Percentiles rank a stretch among this genome's conserved stretches.
Conservation (phyloP, 2,797 vertebrate genomes). For the Adelosebastes latens region DNA sequence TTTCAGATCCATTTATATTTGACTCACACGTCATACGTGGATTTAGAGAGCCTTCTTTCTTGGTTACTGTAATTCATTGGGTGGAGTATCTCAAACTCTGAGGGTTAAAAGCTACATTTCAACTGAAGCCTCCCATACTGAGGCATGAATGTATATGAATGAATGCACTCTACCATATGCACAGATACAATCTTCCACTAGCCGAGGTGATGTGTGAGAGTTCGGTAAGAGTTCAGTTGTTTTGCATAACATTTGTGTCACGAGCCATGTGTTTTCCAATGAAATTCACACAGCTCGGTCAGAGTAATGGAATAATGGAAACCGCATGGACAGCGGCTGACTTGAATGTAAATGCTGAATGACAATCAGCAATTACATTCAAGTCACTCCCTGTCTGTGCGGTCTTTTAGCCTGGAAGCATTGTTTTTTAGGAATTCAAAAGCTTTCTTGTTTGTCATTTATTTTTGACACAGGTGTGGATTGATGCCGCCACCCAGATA, state of each 20-base stretch:
- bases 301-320: background rate
- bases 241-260: conserved; percentile 5
- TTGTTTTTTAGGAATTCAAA: background rate
- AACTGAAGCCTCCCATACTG: background rate
- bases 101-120: conserved; percentile 16
- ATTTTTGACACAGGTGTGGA: conserved; percentile 91
- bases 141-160: conserved; percentile 13
- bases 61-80: conserved; percentile 1
- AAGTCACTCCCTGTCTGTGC: background rate
- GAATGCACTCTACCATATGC: background rate
- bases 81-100: background rate
- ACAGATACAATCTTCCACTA: conserved; percentile 12
- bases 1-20: background rate
- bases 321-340: background rate
- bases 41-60: conserved; percentile 10
- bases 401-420: background rate
- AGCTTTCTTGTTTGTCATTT: background rate
- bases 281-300: background rate
- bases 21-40: background rate
- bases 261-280: background rate
- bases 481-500: conserved; percentile 98
- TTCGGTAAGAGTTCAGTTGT: conserved; percentile 16
- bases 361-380: background rate
- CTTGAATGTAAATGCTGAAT: background rate
- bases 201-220: conserved; percentile 4